Percentiles rank a stretch among this genome's conserved stretches.
Conservation (phyloP, 1,140 invertebrate genomes). For the Mactra quadrangularis region DNA sequence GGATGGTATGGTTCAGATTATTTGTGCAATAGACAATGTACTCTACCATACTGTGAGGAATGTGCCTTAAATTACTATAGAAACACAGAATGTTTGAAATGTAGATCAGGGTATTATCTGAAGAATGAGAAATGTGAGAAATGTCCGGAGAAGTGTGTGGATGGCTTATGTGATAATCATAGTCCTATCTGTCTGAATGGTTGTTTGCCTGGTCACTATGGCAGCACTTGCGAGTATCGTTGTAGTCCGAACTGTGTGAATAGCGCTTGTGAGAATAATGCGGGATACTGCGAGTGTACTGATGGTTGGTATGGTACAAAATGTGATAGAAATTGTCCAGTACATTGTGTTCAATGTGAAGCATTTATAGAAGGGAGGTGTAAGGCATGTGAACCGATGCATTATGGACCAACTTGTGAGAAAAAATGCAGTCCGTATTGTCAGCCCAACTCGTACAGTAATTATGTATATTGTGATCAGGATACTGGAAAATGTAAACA, state of each 20-base stretch:
- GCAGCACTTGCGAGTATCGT: not conserved
- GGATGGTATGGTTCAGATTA: constrained; percentile 42
- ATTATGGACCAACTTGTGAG: constrained; percentile 23
- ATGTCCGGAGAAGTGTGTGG: constrained; percentile 14
- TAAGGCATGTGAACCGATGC: constrained; percentile 4
- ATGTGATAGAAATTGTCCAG: constrained; percentile 31
- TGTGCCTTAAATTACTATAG: constrained; percentile 21
- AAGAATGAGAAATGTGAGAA: not conserved
- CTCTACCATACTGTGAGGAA: constrained; percentile 6
- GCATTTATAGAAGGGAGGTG: not conserved
- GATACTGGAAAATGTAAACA: constrained; percentile 7
- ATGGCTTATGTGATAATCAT: constrained; percentile 26
- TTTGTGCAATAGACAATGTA: constrained; percentile 11
- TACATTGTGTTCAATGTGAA: constrained; percentile 22
- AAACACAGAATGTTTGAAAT: constrained; percentile 1
- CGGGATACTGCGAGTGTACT: constrained; percentile 20
- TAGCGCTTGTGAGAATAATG: not conserved
- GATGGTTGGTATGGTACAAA: constrained; percentile 24
- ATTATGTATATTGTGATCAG: constrained; percentile 39
- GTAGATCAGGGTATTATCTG: constrained; percentile 10
- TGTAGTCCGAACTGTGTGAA: constrained; percentile 24
- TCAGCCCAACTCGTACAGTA: not conserved
- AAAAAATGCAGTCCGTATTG: constrained; percentile 14
- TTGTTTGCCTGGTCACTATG: constrained; percentile 25
- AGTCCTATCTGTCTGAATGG: constrained; percentile 15